Percentiles rank a stretch among this genome's conserved stretches.
phyloP scores from a whole-genome alignment of 2,888 invertebrate species.

The Lypha dubia region DNA sequence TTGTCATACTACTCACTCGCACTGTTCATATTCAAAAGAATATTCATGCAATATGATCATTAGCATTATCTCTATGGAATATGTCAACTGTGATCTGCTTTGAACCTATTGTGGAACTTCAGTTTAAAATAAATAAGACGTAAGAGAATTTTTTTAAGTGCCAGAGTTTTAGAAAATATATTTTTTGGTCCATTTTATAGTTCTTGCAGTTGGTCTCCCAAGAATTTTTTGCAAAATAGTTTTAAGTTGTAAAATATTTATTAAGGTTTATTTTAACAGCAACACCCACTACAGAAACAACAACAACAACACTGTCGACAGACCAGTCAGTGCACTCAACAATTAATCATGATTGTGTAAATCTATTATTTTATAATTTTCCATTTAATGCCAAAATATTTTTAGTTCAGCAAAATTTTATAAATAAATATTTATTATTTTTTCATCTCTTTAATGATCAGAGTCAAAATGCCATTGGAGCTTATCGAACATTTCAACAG shows the following conservation, averaged over 20 bases:
- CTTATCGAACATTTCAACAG: constrained; percentile 80
- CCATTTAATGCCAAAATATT: background rate
- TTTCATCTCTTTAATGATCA: constrained; percentile 59
- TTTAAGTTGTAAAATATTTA: background rate
- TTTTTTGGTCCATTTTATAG: constrained; percentile 42
- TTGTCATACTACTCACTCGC: background rate
- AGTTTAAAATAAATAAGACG: constrained; percentile 40
- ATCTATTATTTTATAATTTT: constrained; percentile 14
- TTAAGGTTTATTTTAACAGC: constrained; percentile 39
- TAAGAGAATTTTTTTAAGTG: constrained; percentile 33
- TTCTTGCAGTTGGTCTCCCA: background rate
- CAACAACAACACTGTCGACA: constrained; percentile 41
- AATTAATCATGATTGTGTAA: constrained; percentile 49
- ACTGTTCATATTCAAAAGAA: background rate
- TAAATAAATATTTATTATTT: constrained; percentile 2
- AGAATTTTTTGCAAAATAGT: too few species aligned
- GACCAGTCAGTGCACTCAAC: constrained; percentile 27
- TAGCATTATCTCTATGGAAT: constrained; percentile 26
- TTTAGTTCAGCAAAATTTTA: background rate
- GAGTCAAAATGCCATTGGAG: constrained; percentile 78
- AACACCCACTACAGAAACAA: too few species aligned
- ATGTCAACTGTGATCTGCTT: constrained; percentile 39
- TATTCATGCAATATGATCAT: constrained; percentile 27
- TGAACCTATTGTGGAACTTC: constrained; percentile 21
- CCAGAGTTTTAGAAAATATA: background rate